phyloP scores from a whole-genome alignment of 2,797 vertebrate species.

The Centroberyx gerrardi region DNA sequence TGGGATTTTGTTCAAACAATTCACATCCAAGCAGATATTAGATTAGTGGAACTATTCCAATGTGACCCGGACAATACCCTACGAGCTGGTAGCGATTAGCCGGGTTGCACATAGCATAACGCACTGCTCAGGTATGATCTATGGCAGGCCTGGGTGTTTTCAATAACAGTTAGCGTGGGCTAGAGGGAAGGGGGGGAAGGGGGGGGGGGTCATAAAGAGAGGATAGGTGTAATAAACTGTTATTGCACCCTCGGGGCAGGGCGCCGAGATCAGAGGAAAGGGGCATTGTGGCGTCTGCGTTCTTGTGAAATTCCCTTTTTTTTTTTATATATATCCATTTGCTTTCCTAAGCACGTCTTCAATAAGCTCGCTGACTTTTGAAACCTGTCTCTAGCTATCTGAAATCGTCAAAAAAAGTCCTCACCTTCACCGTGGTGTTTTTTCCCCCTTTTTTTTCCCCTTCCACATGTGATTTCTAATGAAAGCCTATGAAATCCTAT shows the following conservation, averaged over 20 bases:
- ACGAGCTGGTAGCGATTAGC: constrained; percentile 70
- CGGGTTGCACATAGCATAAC: constrained; percentile 67
- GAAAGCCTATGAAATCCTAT: constrained; percentile 47
- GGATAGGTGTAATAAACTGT: constrained; percentile 87
- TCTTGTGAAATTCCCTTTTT: constrained; percentile 72
- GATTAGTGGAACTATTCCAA: constrained; percentile 72
- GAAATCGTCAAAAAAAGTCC: neutral
- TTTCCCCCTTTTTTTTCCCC: neutral
- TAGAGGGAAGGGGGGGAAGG: constrained; percentile 63
- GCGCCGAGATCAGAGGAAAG: constrained; percentile 76
- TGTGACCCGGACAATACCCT: constrained; percentile 64
- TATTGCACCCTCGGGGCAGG: constrained; percentile 86
- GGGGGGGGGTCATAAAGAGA: constrained; percentile 79
- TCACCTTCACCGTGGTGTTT: neutral
- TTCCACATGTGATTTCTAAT: constrained; percentile 48
- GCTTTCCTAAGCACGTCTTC: constrained; percentile 45
- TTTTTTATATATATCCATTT: constrained; percentile 39
- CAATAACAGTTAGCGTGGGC: constrained; percentile 86
- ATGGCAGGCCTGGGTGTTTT: constrained; percentile 83
- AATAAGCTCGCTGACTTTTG: constrained; percentile 40
- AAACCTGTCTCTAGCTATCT: constrained; percentile 28
- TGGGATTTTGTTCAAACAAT: constrained; percentile 74
- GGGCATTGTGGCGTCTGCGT: constrained; percentile 75
- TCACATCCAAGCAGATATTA: constrained; percentile 73
- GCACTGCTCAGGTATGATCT: constrained; percentile 83